Conservation (phyloP, 1,140 invertebrate species). For the Aphis gossypii region DNA sequence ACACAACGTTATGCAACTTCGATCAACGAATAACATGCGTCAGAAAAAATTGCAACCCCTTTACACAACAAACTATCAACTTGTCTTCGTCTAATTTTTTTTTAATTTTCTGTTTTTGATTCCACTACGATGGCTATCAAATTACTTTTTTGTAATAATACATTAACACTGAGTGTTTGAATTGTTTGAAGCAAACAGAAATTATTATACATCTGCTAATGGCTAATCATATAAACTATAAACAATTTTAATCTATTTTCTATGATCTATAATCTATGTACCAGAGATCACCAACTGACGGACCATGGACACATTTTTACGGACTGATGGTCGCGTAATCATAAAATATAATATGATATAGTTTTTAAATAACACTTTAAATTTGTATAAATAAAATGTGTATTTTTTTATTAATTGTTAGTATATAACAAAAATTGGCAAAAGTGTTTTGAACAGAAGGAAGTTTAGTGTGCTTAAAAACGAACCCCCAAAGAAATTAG, state of each 20-base stretch:
- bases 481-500: too few species aligned
- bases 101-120: neutral
- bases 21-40: neutral
- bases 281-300: too few species aligned
- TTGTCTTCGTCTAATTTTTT: neutral
- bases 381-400: too few species aligned
- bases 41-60: neutral
- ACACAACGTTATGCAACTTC: neutral
- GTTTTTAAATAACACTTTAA: too few species aligned
- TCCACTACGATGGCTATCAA: neutral
- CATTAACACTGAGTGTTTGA: neutral
- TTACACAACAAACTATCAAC: neutral
- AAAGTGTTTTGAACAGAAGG: too few species aligned
- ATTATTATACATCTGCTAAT: neutral
- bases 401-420: too few species aligned
- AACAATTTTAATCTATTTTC: neutral
- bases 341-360: too few species aligned
- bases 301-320: too few species aligned
- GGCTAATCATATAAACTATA: neutral
- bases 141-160: too few species aligned
- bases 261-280: neutral
- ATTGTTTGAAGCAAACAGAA: neutral
- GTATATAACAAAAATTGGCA: too few species aligned
- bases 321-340: too few species aligned
- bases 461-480: too few species aligned